Evolutionary conservation across 2,797 vertebrate genomes (phyloP).

Genomic region (Eidolon dupreanum): DNA sequence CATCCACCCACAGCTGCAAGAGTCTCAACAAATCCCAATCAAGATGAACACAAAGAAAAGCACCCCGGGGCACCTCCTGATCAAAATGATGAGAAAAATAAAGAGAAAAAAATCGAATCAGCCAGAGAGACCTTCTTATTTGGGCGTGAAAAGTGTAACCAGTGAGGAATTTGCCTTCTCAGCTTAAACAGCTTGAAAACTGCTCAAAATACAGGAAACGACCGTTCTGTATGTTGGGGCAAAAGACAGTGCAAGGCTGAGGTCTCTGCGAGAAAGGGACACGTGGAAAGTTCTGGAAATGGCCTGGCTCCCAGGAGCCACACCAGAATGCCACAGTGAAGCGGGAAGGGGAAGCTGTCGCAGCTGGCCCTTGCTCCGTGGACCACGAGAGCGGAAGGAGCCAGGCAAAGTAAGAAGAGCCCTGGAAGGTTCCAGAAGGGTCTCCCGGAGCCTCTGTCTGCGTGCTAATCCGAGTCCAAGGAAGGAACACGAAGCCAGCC

Average conservation of each 20-base stretch:
- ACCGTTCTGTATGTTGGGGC: accelerated
- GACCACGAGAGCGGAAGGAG: no score
- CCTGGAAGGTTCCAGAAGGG: accelerated
- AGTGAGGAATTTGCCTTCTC: background rate
- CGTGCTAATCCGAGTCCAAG: accelerated
- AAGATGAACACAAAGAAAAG: background rate
- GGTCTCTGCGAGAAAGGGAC: accelerated
- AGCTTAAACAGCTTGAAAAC: background rate
- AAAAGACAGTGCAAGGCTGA: accelerated
- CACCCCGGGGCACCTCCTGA: background rate
- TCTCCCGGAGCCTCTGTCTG: background rate
- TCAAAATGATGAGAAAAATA: background rate
- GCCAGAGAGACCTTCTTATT: background rate
- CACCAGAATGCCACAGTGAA: accelerated
- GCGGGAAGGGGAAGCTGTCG: background rate
- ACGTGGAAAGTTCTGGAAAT: accelerated
- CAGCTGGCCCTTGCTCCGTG: background rate
- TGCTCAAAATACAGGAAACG: no score
- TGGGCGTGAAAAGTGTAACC: background rate
- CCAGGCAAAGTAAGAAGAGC: background rate
- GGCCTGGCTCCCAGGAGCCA: background rate
- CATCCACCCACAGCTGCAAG: background rate
- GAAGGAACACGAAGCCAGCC: no score
- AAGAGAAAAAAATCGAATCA: background rate
- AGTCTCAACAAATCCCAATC: background rate